Evolutionary conservation across 2,797 vertebrate species (phyloP), one percentile per base, ranked within the genome.

Genomic region (Euthynnus affinis): DNA sequence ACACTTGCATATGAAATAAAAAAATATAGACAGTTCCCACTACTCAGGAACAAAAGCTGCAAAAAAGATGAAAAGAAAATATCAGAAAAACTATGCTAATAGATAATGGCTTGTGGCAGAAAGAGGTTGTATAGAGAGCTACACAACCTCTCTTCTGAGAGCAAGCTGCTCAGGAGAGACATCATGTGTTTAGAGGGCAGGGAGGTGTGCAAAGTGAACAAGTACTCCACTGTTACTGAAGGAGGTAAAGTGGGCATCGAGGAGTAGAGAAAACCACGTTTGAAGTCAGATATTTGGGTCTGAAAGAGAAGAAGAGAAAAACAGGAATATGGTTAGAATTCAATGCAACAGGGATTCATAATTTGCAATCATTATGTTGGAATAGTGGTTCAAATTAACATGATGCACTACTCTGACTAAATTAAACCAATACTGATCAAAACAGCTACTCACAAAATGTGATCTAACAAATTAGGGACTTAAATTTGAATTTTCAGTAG

Each of bases 161-260:
- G 72, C 62, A 52, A 67, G 78, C 70, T 71, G 44, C 57, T 57
- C 68, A 40, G 48, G 69, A 53, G 62, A 82, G 58, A 27, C 2
- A 56, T 60, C 9, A 4, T 86, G 78, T 81, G 79, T 81, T 84
- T 58, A 7, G 68, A 77, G 71, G 42, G 71, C 74, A 76, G 55
- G 71, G 84, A 80, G 65, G 65, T 70, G 76, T 71, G 71, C 66
- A 70, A 17, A 74, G 80, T 61, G 78, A 88, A 88, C 81, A 82
- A 83, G 48, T 23, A 1, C 55, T 4, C 34, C 63, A 12, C 65
- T 89, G 83, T 84, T 77, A 13, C 22, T 17, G 22, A 69, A 59
- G 40, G 64, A 87, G 59, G 67, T 53, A 69, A 83, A 78, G 52
- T 63, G 44, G 57, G 61, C 68, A 56, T 78, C 48, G 64, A 76